A percentile compares a stretch with the other conserved stretches of the same genome.
These are phyloP conservation scores for Panthera uncia DNA, from an alignment of 2,113 vertebrate genomes.

Conservation along the genomic window DNA sequence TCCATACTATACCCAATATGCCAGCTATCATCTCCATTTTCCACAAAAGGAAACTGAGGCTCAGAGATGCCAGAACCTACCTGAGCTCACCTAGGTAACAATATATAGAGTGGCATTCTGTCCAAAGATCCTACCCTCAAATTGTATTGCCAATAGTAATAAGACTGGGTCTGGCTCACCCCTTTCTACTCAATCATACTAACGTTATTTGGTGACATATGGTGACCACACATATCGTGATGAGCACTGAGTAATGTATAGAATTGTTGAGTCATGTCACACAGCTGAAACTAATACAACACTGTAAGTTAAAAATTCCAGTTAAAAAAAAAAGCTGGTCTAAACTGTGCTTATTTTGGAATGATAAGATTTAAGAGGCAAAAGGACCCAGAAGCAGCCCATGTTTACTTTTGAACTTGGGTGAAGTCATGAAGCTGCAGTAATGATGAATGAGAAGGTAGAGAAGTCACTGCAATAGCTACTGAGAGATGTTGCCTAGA, in stretches of 20 bases:
- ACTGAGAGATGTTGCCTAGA: not conserved
- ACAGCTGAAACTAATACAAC: not conserved
- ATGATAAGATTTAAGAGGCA: not conserved
- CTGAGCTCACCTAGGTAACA: not conserved
- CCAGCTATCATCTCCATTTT: not conserved
- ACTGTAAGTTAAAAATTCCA: not conserved
- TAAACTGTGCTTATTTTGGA: not conserved
- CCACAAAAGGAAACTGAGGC: not conserved
- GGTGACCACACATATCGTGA: not conserved
- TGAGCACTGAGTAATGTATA: not conserved
- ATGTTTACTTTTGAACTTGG: not conserved
- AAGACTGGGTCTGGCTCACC: not conserved
- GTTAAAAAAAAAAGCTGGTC: not conserved
- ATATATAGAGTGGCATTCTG: not conserved
- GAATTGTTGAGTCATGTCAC: not conserved
- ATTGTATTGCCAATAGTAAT: rapidly evolving
- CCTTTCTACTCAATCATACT: not conserved
- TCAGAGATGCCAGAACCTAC: not conserved
- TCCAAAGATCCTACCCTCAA: not conserved
- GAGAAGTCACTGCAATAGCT: no score
- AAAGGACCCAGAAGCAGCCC: not conserved
- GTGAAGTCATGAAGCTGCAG: not conserved
- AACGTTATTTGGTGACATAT: not conserved
- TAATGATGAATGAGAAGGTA: not conserved
- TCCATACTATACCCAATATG: no score